A percentile compares a stretch with the other conserved stretches of the same genome.
Evolutionary conservation across 2,888 invertebrate genomes (phyloP).

Genomic region (Eueremaeus valkanovi): DNA sequence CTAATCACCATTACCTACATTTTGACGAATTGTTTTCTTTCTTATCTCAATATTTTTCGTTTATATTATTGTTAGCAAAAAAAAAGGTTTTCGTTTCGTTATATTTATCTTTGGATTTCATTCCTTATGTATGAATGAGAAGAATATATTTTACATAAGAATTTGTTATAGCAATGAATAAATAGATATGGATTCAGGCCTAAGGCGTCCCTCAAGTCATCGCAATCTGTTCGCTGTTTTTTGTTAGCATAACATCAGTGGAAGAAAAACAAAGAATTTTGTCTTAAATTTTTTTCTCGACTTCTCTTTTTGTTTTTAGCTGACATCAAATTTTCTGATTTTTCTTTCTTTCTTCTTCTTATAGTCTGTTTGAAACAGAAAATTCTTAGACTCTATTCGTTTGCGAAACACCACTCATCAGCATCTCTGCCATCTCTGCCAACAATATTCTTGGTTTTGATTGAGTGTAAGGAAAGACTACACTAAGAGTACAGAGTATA

Average conservation of each 20-base stretch:
- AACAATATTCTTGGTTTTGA: conserved; percentile 7
- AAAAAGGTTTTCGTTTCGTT: no score
- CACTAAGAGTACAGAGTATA: background rate
- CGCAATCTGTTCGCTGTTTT: conserved; percentile 19
- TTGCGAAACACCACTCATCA: background rate
- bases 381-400: conserved; percentile 2
- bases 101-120: no score
- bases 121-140: no score
- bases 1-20: no score
- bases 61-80: no score
- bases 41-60: no score
- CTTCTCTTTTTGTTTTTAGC: background rate
- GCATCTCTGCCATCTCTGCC: conserved; percentile 18
- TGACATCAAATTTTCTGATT: background rate
- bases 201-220: background rate
- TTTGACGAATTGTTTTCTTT: no score
- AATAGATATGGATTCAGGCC: background rate
- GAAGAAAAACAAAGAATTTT: background rate
- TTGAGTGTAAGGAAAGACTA: conserved; percentile 15
- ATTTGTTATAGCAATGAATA: no score
- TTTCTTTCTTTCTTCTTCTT: background rate
- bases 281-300: background rate
- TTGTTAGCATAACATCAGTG: background rate
- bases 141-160: no score
- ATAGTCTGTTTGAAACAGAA: background rate